Evolutionary conservation across 2,113 vertebrate genomes (phyloP), one percentile per base, ranked within the genome.

Genomic region (Sylvietta virens): DNA sequence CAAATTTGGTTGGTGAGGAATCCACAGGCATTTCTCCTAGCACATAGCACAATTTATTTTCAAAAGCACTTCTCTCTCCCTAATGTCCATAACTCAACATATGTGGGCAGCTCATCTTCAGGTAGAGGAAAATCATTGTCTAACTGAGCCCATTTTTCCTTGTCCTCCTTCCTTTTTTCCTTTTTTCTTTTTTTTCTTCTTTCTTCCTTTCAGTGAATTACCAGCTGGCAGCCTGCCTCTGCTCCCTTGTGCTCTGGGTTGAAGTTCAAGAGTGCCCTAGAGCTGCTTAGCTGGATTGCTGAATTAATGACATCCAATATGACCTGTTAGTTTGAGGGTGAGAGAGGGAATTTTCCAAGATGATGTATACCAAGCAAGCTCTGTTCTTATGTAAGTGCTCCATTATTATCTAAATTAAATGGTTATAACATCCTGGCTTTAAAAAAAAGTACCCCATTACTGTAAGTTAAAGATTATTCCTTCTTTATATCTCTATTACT

Each of bases 341-440:
- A 94, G 60, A 81, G 24, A 81, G 33, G 45, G 26, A 94, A 69
- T 71, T 91, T 92, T 94, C 70, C 39, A 58, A 61, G 81, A 89
- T 76, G 31, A 93, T 84, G 26, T 81, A 85, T 42, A 92, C 53
- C 23, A 74, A 48, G 83, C 40, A 89, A 81, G 23, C n/a, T 78
- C 86, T 84, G 7, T 83, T 92, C 86, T 78, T 86, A 69, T 81
- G 11, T 65, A 94, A 78, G 54, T 94, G 65, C 33, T 28, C 73
- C 45, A 51, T 95, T 92, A 87, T 89, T 94, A 91, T 47, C 74
- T 91, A 89, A 87, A 97, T 92, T 81, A 92, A 87, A 87, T n/a
- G 13, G n/a, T 76, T 94, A 53, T 82, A 90, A 72, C 30, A 74
- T 24, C 30, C 40, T 56, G 28, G 28, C 56, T 87, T 90, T 50